Conservation (phyloP, 2,888 invertebrate genomes). For the Notodonta ziczac region DNA sequence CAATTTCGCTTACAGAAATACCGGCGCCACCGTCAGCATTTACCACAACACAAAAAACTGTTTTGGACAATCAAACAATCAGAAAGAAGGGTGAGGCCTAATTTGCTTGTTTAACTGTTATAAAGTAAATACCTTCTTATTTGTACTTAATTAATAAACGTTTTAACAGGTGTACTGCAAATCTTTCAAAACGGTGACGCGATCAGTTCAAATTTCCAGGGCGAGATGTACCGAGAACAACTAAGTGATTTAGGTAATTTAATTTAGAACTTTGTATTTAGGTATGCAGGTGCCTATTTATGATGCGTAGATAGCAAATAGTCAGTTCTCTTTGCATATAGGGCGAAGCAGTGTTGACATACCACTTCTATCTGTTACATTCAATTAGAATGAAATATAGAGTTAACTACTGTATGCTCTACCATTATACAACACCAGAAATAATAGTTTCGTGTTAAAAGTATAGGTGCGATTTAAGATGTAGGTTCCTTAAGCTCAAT, state of each 20-base stretch:
- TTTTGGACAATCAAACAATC: constrained; percentile 76
- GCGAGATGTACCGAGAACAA: constrained; percentile 75
- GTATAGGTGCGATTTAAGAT: background rate
- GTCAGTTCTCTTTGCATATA: too few relatives aligned
- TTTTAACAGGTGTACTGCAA: constrained; percentile 64
- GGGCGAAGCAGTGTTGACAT: too few relatives aligned
- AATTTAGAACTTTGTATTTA: background rate
- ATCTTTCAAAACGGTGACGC: constrained; percentile 66
- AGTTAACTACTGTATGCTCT: too few relatives aligned
- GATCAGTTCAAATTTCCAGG: constrained; percentile 78
- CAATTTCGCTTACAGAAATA: constrained; percentile 87
- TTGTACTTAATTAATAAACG: constrained; percentile 2
- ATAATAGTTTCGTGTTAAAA: too few relatives aligned
- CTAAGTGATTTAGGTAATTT: constrained; percentile 73
- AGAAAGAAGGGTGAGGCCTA: constrained; percentile 70
- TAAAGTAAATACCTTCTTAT: background rate
- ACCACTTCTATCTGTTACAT: too few relatives aligned
- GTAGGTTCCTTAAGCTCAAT: background rate
- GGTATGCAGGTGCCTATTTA: background rate
- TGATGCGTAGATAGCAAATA: too few relatives aligned
- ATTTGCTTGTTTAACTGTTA: background rate
- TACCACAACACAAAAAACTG: constrained; percentile 82
- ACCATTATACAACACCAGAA: too few relatives aligned
- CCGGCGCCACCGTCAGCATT: constrained; percentile 92
- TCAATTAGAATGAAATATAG: too few relatives aligned